Evolutionary conservation across 2,113 vertebrate species (phyloP).

Genomic region (Sturnus vulgaris): DNA sequence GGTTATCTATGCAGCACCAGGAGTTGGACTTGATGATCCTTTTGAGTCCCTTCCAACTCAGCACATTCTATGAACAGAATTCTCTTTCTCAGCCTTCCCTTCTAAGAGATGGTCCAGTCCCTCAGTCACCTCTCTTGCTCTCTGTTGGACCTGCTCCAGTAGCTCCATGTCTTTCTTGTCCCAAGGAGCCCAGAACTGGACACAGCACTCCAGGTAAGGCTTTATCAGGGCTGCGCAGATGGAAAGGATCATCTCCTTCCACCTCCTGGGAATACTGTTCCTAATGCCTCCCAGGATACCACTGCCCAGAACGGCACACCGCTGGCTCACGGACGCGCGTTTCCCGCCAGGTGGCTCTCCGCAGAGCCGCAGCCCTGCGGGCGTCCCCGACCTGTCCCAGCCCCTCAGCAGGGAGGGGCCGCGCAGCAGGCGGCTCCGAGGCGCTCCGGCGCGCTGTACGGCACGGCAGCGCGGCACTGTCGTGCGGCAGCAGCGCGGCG

Average conservation of each 20-base stretch:
- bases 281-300: not conserved
- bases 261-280: not conserved
- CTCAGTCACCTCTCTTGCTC: not conserved
- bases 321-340: accelerated
- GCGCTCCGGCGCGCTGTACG: not conserved
- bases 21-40: no score
- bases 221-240: no score
- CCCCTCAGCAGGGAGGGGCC: no score
- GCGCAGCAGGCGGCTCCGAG: no score
- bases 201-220: not conserved
- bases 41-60: not conserved
- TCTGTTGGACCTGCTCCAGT: no score
- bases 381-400: no score
- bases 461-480: not conserved
- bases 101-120: not conserved
- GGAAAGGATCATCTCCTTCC: not conserved
- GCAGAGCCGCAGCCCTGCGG: no score
- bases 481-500: not conserved
- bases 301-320: no score
- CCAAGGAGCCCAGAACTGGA: not conserved
- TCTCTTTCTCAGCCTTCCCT: not conserved
- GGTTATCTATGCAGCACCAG: not conserved
- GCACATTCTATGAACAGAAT: not conserved
- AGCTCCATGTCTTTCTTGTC: not conserved
- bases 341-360: no score